Percentiles rank a stretch among this genome's conserved stretches.
Conservation (phyloP, 2,888 invertebrate genomes). For the Eumerus sabulonum region DNA sequence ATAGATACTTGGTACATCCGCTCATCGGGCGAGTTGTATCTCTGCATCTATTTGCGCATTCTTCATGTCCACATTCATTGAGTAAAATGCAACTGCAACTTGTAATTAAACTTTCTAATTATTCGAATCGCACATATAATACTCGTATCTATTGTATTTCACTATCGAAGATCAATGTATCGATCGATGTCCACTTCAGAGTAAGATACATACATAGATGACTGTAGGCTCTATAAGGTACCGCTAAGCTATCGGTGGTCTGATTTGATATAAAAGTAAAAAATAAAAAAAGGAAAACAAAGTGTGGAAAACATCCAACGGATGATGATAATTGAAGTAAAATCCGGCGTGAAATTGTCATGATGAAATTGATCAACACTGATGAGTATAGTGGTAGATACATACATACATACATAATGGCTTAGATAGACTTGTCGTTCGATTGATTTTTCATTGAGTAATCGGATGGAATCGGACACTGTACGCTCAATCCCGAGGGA, state of each 20-base stretch:
- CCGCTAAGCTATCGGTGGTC: constrained; percentile 41
- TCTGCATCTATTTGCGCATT: constrained; percentile 30
- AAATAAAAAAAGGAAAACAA: background rate
- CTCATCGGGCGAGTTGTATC: too few species aligned
- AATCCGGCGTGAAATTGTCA: constrained; percentile 63
- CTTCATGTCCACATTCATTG: constrained; percentile 21
- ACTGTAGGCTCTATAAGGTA: constrained; percentile 44
- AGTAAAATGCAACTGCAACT: constrained; percentile 49
- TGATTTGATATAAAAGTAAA: constrained; percentile 24
- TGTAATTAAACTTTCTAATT: constrained; percentile 68
- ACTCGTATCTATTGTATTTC: constrained; percentile 11
- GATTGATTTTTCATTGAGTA: constrained; percentile 1
- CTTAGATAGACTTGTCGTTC: too few species aligned
- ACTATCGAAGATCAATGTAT: too few species aligned
- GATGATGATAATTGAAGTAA: constrained; percentile 63
- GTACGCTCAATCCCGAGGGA: constrained; percentile 56
- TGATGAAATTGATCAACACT: constrained; percentile 58
- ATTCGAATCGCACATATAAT: constrained; percentile 30
- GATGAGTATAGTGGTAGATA: background rate
- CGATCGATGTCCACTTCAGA: constrained; percentile 24
- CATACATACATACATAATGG: too few species aligned
- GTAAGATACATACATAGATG: too few species aligned
- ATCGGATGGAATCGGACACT: constrained; percentile 11
- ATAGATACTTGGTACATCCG: too few species aligned
- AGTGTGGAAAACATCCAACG: constrained; percentile 50